Conservation (phyloP, 2,797 vertebrate species). For the Falco novaeseelandiae region DNA sequence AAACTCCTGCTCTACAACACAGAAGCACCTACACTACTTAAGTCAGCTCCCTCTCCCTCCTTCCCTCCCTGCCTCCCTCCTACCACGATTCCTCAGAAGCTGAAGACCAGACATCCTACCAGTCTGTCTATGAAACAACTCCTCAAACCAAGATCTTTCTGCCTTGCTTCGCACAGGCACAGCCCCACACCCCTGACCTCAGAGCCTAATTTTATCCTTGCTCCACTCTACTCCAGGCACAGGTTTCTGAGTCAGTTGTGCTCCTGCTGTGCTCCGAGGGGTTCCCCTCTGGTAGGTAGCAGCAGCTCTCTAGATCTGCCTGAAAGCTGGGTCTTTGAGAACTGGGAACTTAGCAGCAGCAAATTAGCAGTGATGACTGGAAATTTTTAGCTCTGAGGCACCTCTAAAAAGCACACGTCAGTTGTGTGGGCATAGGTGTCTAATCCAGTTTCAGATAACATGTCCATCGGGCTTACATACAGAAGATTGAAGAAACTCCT, state of each 20-base stretch:
- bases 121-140: not conserved
- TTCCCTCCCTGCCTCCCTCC: not conserved
- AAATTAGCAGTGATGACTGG: not conserved
- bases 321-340: not conserved
- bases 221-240: not conserved
- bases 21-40: not conserved
- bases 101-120: not conserved
- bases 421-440: not conserved
- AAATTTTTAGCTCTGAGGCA: not conserved
- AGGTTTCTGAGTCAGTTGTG: not conserved
- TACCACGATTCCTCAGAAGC: not conserved
- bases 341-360: not conserved
- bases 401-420: not conserved
- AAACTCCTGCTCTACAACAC: not conserved
- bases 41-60: not conserved
- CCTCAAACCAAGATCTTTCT: not conserved
- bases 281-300: not conserved
- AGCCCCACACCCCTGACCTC: not conserved
- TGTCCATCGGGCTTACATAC: not conserved
- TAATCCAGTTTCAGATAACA: not conserved
- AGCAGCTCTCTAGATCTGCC: not conserved
- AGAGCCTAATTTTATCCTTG: not conserved
- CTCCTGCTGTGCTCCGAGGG: not conserved
- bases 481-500: not conserved
- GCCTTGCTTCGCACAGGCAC: not conserved